Conservation (phyloP, 2,113 vertebrate genomes). For the Rattus norvegicus region GRCr8 NC_086021.1:110269001-110269500, state of each 20-base stretch:
- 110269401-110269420: not conserved
- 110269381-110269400: not conserved
- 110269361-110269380: not conserved
- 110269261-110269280: not conserved
- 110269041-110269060: not conserved
- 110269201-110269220: not conserved
- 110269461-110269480: not conserved
- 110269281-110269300: not conserved
- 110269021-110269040: constrained; percentile 27
- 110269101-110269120: not conserved
- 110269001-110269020: not conserved
- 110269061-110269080: not conserved
- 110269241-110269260: not conserved
- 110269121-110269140: not conserved
- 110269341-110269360: not conserved
- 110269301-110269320: not conserved
- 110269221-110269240: not conserved
- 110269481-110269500: not conserved
- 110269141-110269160: not conserved
- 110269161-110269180: not conserved
- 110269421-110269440: not conserved
- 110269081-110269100: not conserved
- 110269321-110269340: too few relatives aligned
- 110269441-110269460: not conserved
- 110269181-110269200: constrained; percentile 24